Base-by-base conservation (phyloP, 2,888 invertebrate species). In the Sycophila texana region DNA sequence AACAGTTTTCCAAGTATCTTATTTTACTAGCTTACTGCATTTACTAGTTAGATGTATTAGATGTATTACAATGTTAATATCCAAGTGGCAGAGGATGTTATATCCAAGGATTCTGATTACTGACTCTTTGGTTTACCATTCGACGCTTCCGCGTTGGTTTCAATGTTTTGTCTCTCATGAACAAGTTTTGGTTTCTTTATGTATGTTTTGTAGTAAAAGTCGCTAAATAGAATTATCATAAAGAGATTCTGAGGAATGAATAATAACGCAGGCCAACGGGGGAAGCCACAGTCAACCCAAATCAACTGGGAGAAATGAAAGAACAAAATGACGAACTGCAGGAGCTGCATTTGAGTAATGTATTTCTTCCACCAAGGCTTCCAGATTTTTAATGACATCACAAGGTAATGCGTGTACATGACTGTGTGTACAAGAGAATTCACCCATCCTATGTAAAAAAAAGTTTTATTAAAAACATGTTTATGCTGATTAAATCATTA, bases 321-420 rank as follows among this genome's bases (percentile, higher is more conserved):
- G 0, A 93, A 89, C 49, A 93, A 90, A 81, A 93, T 86, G 49
- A 93, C 90, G 86, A 96, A 96, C 87, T 96, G 96, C 0, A 92
- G 18, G 92, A 97, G 93, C 91, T 98, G 97, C 84, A 97, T 87
- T 86, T 95, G 95, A 0, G 97, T 97, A 80, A 98, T 94, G 86
- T 96, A 93, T 83, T 95, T 95, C 88, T 97, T 97, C 95, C 96
- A 95, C 95, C 95, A 95, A 0, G 95, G 88, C 86, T 91, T 92
- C 16, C 90, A 86, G 1, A 93, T 91, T 14, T 93, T 92, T 74
- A 93, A 82, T 4, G 92, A 92, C 0, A 96, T 93, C 81, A 95
- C 86, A 14, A 96, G 92, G 88, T 97, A 97, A 88, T 97, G 96
- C 0, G 92, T 91, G 87, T 97, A 97, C 97, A 97, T 97, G 39